Percentiles rank a stretch among this genome's conserved stretches.
phyloP scores from a whole-genome alignment of 2,797 vertebrate species.

The Sebastes alutus region DNA sequence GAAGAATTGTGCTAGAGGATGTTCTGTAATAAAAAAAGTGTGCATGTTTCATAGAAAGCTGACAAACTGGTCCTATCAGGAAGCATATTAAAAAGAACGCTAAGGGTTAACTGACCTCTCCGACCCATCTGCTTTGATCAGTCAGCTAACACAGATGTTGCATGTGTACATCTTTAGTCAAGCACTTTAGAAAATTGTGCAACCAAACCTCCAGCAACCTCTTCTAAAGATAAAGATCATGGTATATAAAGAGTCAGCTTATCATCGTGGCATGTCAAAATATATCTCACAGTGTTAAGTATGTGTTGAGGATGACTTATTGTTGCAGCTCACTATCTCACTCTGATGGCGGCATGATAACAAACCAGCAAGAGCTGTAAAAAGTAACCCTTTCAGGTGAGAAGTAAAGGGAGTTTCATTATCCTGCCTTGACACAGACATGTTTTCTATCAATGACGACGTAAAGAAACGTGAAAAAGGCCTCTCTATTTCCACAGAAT shows the following conservation, averaged over 20 bases:
- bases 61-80: background rate
- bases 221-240: constrained; percentile 8
- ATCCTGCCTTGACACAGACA: background rate
- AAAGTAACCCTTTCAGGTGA: background rate
- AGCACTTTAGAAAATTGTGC: constrained; percentile 5
- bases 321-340: background rate
- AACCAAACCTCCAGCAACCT: background rate
- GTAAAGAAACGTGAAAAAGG: background rate
- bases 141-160: constrained; percentile 26
- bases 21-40: background rate
- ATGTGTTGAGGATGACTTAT: background rate
- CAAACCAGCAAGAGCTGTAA: background rate
- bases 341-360: background rate
- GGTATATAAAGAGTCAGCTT: background rate
- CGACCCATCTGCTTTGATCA: constrained; percentile 42
- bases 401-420: background rate
- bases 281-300: background rate
- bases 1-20: background rate
- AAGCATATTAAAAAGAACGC: constrained; percentile 4
- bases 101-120: constrained; percentile 26
- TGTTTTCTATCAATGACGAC: background rate
- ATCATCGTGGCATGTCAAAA: constrained; percentile 8
- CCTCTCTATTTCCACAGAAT: background rate
- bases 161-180: background rate
- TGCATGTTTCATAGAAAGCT: background rate